Evolutionary conservation across 2,797 vertebrate genomes (phyloP).

Genomic region (Pipistrellus pipistrellus): DNA sequence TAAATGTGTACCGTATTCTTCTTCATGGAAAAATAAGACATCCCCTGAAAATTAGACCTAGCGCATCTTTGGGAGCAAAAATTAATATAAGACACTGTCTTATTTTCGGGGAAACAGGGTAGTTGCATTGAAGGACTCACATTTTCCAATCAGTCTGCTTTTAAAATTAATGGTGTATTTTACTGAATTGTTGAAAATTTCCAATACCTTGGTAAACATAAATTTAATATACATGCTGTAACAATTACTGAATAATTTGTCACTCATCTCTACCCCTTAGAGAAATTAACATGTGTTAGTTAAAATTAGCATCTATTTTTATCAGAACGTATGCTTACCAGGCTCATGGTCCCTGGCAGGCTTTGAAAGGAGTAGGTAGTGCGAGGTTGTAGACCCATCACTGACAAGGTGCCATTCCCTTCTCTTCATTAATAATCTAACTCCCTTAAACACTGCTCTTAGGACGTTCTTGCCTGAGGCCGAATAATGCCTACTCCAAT

Average conservation of each 20-base stretch:
- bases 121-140: not conserved
- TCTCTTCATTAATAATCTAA: constrained; percentile 7
- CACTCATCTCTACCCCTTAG: not conserved
- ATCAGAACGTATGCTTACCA: not conserved
- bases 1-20: too few relatives aligned
- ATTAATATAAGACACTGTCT: too few relatives aligned
- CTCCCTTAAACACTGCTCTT: constrained; percentile 2
- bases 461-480: not conserved
- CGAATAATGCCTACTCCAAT: constrained; percentile 33
- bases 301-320: constrained; percentile 57
- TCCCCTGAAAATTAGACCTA: too few relatives aligned
- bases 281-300: not conserved
- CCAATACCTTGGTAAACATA: not conserved
- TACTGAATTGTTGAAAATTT: not conserved
- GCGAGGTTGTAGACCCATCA: not conserved
- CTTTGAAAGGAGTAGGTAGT: not conserved
- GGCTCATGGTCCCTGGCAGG: not conserved
- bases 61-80: too few relatives aligned
- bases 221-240: not conserved
- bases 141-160: not conserved
- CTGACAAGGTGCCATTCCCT: not conserved
- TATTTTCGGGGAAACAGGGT: too few relatives aligned
- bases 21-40: too few relatives aligned
- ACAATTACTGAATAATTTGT: constrained; percentile 25
- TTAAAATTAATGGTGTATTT: not conserved